A percentile compares a stretch with the other conserved stretches of the same genome.
phyloP scores from a whole-genome alignment of 1,140 invertebrate genomes.

The Agrilus planipennis region DNA sequence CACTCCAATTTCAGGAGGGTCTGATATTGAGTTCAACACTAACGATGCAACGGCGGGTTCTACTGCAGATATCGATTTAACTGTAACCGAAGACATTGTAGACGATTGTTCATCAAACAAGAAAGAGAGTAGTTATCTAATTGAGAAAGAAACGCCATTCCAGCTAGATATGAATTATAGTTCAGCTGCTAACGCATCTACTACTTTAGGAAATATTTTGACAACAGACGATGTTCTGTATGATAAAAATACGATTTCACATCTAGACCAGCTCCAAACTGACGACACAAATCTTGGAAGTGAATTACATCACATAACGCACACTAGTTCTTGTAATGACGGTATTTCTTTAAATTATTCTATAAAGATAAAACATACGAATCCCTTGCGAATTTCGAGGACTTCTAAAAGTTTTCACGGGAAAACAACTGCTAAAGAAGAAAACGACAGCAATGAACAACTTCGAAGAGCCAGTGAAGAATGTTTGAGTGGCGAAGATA shows the following conservation, averaged over 20 bases:
- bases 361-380: too few species aligned
- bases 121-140: slow-evolving; percentile 1
- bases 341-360: too few species aligned
- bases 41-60: slow-evolving; percentile 44
- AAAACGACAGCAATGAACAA: slow-evolving; percentile 14
- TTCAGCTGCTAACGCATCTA: not conserved
- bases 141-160: slow-evolving; percentile 2
- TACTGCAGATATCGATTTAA: slow-evolving; percentile 41
- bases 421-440: slow-evolving; percentile 22
- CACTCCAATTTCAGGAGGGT: slow-evolving; percentile 45
- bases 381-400: slow-evolving; percentile 34
- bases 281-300: slow-evolving; percentile 35
- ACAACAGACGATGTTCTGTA: too few species aligned
- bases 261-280: too few species aligned
- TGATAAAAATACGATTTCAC: too few species aligned
- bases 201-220: too few species aligned
- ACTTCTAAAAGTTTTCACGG: slow-evolving; percentile 37
- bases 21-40: slow-evolving; percentile 44
- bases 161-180: not conserved
- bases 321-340: too few species aligned
- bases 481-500: slow-evolving; percentile 8
- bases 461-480: slow-evolving; percentile 29
- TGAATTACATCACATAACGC: slow-evolving; percentile 38
- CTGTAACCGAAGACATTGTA: slow-evolving; percentile 34
- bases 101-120: slow-evolving; percentile 9